Evolutionary conservation across 2,888 invertebrate species (phyloP), one percentile per base, ranked within the genome.

Genomic region (Smittia sp.): DNA sequence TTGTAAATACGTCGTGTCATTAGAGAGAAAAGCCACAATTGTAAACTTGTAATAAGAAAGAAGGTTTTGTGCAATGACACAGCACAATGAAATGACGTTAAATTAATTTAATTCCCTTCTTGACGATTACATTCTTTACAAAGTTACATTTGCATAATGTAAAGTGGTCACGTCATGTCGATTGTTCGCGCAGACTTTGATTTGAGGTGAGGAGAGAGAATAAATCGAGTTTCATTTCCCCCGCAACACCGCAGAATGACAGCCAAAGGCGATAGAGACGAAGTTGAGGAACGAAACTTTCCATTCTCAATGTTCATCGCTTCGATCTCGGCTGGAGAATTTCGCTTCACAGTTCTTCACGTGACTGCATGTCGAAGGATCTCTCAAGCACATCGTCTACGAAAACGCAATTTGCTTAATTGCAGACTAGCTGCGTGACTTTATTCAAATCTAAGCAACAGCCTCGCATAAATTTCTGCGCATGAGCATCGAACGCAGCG

Each of bases 131-230:
- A 58, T 58, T 58, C 58, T 65, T 65, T 65, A 27, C 65, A 65
- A 27, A 15, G 27, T 24, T 65, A 32, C 25, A 65, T 65, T 65
- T 24, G 65, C 65, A 65, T 65, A 65, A 65, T 65, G 65, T n/a
- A n/a, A n/a, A n/a, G n/a, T 65, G 65, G 65, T 65, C 65, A 27
- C 65, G 65, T 65, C 65, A 65, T 27, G 65, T 32, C 58, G n/a
- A 58, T 58, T 58, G 58, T 58, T 58, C 22, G 58, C 22, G n/a
- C 58, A 58, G n/a, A 58, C 20, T 18, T 22, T 58, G 58, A 58
- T 58, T 58, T 58, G 58, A 58, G 58, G 58, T 58, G 58, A 58
- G n/a, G n/a, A n/a, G n/a, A 20, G 58, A 46, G 15, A 46, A 46
- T 46, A 46, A 46, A 13, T 46, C 15, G 13, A 13, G 46, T 46